phyloP scores from a whole-genome alignment of 2,797 vertebrate species.

The Danio kyathit region DNA sequence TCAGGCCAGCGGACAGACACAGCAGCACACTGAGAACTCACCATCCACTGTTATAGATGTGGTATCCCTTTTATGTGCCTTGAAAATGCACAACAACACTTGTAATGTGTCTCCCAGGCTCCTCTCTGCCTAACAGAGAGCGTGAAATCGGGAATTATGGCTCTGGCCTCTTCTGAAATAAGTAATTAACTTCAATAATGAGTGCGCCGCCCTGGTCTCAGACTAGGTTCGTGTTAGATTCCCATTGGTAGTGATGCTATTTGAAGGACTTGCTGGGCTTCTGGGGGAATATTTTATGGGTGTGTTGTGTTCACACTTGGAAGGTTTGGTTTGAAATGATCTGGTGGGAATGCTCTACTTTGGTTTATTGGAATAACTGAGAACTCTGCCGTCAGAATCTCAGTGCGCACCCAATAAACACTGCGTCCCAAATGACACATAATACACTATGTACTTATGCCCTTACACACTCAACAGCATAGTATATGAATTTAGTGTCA shows the following conservation, averaged over 20 bases:
- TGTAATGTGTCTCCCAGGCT: constrained; percentile 22
- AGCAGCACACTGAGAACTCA: constrained; percentile 20
- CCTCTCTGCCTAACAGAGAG: constrained; percentile 52
- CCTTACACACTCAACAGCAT: too few species aligned
- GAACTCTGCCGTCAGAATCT: too few species aligned
- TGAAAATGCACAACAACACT: constrained; percentile 49
- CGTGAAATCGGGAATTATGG: constrained; percentile 55
- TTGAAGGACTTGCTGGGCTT: constrained; percentile 43
- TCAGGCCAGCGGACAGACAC: constrained; percentile 63
- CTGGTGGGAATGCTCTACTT: too few species aligned
- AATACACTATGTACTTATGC: too few species aligned
- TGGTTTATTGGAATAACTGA: too few species aligned
- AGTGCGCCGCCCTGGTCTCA: constrained; percentile 33
- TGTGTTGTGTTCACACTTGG: neutral
- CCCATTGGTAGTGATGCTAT: constrained; percentile 37
- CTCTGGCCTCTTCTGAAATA: constrained; percentile 42
- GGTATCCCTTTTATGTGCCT: constrained; percentile 49
- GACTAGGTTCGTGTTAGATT: constrained; percentile 37
- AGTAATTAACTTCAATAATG: constrained; percentile 54
- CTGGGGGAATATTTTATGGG: neutral
- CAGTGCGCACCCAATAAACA: too few species aligned
- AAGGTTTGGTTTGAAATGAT: neutral
- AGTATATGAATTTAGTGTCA: too few species aligned
- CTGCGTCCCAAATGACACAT: too few species aligned
- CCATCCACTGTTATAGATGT: constrained; percentile 28